Percentiles rank a stretch among this genome's conserved stretches.
Conservation (phyloP, 64 coral and sea anemone species). For the Montipora sp. region DNA sequence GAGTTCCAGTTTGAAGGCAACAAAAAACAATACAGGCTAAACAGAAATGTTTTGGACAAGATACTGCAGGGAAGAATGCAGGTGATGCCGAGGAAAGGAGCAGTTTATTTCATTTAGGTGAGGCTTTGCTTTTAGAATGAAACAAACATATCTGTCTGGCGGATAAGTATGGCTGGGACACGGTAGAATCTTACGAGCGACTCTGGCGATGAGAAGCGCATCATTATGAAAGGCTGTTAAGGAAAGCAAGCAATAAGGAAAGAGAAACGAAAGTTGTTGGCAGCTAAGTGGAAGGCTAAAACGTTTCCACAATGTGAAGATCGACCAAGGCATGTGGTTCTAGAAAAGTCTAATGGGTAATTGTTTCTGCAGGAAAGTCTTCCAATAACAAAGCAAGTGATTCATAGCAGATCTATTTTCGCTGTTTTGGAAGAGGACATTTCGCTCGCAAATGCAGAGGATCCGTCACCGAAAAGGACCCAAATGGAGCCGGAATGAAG, state of each 20-base stretch:
- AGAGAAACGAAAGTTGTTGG: conserved; percentile 25
- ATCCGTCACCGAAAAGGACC: too few species aligned
- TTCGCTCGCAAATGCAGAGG: too few species aligned
- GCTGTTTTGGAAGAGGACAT: background rate
- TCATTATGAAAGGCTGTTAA: conserved; percentile 17
- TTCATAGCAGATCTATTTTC: conserved; percentile 14
- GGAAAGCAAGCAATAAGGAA: conserved; percentile 24
- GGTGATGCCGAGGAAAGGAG: background rate
- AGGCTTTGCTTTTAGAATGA: conserved; percentile 1
- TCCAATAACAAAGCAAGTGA: background rate
- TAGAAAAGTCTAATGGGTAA: background rate
- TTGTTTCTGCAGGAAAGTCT: too few species aligned
- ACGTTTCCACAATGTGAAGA: background rate
- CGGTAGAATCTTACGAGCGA: conserved; percentile 38
- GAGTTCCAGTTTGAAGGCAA: conserved; percentile 32
- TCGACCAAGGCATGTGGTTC: background rate
- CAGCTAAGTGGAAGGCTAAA: background rate
- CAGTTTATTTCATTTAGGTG: conserved; percentile 7
- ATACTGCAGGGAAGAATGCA: background rate
- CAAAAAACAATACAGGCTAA: conserved; percentile 49
- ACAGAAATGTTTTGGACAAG: background rate
- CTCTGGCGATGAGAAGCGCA: conserved; percentile 40
- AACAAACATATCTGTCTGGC: conserved; percentile 47
- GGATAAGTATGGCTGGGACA: conserved; percentile 57
- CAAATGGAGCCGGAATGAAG: too few species aligned